Percentiles rank a stretch among this genome's conserved stretches.
Evolutionary conservation across 1,140 invertebrate species (phyloP).

Genomic region (Lucilia sericata): DNA sequence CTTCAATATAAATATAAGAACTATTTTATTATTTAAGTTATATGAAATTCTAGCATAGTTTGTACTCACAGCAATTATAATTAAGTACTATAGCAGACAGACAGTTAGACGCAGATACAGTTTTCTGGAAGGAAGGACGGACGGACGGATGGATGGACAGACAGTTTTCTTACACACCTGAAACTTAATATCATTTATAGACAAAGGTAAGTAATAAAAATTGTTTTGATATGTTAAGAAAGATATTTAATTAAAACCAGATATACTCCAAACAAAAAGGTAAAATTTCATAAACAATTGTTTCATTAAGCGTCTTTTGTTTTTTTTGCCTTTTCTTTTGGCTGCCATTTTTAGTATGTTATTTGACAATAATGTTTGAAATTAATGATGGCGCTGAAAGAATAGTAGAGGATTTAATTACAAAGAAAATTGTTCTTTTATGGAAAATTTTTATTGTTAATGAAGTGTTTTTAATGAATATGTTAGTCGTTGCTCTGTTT

Average conservation of each 20-base stretch:
- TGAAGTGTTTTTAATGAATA: too few relatives aligned
- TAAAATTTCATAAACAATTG: constrained; percentile 13
- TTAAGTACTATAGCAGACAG: constrained; percentile 21
- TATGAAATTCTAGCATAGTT: constrained; percentile 27
- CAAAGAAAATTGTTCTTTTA: neutral
- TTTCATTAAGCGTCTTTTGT: neutral
- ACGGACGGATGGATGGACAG: neutral
- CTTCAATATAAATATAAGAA: too few relatives aligned
- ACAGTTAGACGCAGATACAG: too few relatives aligned
- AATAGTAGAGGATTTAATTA: constrained; percentile 19
- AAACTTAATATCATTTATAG: constrained; percentile 3
- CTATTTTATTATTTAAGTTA: neutral
- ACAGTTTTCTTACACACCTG: neutral
- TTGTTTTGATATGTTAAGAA: constrained; percentile 26
- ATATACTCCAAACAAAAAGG: too few relatives aligned
- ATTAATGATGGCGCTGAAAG: neutral
- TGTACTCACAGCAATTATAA: constrained; percentile 32
- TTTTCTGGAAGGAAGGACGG: too few relatives aligned
- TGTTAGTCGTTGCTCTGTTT: too few relatives aligned
- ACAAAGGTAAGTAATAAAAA: constrained; percentile 22
- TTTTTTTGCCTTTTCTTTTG: neutral
- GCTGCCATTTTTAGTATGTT: too few relatives aligned
- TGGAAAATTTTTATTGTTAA: constrained; percentile 16
- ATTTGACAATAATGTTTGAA: constrained; percentile 1
- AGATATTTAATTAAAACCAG: constrained; percentile 17